phyloP scores from a whole-genome alignment of 2,113 vertebrate species.

The Tylochromis polylepis region DNA sequence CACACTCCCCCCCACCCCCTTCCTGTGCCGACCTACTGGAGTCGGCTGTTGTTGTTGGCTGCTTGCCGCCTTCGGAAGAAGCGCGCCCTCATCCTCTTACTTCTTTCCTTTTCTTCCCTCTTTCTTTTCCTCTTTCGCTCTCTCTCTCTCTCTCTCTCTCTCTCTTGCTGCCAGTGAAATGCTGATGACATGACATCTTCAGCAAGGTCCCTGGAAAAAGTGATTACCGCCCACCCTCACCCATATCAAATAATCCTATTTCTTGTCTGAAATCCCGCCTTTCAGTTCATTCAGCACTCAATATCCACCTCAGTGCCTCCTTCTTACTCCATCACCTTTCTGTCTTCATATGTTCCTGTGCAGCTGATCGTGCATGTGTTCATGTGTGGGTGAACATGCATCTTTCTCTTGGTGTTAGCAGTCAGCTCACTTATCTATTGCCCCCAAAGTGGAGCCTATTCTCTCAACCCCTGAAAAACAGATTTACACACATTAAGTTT shows the following conservation, averaged over 20 bases:
- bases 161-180: conserved; percentile 67
- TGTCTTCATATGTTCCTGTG: neutral
- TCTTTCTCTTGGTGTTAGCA: neutral
- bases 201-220: conserved; percentile 68
- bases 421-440: conserved; percentile 5
- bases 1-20: conserved; percentile 64
- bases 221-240: conserved; percentile 36
- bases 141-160: neutral
- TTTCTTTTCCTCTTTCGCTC: neutral
- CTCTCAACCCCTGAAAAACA: conserved; percentile 14
- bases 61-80: conserved; percentile 79
- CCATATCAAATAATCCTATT: conserved; percentile 40
- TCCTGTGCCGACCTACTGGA: conserved; percentile 95
- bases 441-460: neutral
- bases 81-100: conserved; percentile 49
- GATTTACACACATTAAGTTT: neutral
- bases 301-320: neutral
- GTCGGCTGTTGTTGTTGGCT: conserved; percentile 91
- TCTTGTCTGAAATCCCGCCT: neutral
- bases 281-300: neutral
- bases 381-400: neutral
- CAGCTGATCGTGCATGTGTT: neutral
- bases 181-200: conserved; percentile 84
- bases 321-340: neutral
- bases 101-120: conserved; percentile 22